phyloP scores from a whole-genome alignment of 2,888 invertebrate genomes.

The Calameuta filiformis region DNA sequence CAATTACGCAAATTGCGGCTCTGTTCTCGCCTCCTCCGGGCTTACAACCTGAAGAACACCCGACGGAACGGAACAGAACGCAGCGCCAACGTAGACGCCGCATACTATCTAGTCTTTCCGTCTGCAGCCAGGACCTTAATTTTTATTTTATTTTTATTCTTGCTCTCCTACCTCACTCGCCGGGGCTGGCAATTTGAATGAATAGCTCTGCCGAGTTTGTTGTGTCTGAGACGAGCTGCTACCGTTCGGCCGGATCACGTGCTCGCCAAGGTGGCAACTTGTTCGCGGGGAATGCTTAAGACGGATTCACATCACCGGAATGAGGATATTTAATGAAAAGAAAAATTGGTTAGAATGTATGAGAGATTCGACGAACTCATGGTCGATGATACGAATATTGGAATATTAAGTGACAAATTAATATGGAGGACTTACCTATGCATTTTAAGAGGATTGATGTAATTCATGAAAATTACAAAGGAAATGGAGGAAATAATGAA shows the following conservation, averaged over 20 bases:
- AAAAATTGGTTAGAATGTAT: neutral
- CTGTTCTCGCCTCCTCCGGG: constrained; percentile 58
- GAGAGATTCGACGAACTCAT: neutral
- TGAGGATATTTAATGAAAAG: neutral
- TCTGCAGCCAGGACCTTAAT: constrained; percentile 9
- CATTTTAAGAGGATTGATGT: neutral
- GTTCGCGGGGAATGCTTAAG: neutral
- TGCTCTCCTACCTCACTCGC: constrained; percentile 11
- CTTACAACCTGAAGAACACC: constrained; percentile 24
- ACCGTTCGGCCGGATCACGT: constrained; percentile 24
- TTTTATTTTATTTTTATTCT: constrained; percentile 15
- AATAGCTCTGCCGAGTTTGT: constrained; percentile 36
- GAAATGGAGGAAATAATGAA: neutral
- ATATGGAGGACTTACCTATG: neutral
- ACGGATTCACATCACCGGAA: neutral
- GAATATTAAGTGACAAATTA: neutral
- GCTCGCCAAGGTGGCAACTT: neutral
- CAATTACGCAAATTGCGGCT: constrained; percentile 63
- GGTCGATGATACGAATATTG: neutral
- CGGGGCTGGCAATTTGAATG: constrained; percentile 33
- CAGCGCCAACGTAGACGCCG: neutral
- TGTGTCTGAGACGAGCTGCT: constrained; percentile 30
- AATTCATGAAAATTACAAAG: neutral
- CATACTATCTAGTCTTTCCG: neutral
- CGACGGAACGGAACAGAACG: neutral